Evolutionary conservation across 2,113 vertebrate genomes (phyloP).

Genomic region (Erythrocercus mccallii): DNA sequence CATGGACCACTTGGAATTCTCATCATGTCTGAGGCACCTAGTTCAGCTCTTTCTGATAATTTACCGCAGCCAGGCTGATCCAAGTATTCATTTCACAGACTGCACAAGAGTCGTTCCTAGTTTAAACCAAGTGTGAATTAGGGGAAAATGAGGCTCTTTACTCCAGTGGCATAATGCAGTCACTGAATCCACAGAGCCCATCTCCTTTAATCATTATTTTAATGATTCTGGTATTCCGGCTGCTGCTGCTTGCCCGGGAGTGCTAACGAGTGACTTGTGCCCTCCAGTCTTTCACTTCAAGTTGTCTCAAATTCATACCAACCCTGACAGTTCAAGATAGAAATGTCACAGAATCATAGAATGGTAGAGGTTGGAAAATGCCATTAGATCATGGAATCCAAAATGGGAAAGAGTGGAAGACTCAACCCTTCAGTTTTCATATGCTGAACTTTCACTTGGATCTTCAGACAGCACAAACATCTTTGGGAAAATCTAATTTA

Average conservation of each 20-base stretch:
- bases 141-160: neutral
- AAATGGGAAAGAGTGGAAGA: neutral
- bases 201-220: neutral
- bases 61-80: neutral
- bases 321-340: neutral
- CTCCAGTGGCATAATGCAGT: neutral
- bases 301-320: neutral
- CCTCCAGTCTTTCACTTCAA: neutral
- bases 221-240: neutral
- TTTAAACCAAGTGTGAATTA: constrained; percentile 27
- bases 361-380: neutral
- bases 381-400: neutral
- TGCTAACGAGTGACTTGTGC: neutral
- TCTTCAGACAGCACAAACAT: neutral
- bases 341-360: neutral
- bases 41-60: constrained; percentile 36
- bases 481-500: neutral
- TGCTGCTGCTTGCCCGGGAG: neutral
- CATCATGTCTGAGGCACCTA: constrained; percentile 35
- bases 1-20: constrained; percentile 28
- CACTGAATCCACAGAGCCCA: neutral
- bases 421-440: neutral
- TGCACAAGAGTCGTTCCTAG: neutral
- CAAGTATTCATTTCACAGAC: constrained; percentile 35
- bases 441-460: neutral